phyloP scores from a whole-genome alignment of 2,797 vertebrate species.

The Sylvilagus floridanus region DNA sequence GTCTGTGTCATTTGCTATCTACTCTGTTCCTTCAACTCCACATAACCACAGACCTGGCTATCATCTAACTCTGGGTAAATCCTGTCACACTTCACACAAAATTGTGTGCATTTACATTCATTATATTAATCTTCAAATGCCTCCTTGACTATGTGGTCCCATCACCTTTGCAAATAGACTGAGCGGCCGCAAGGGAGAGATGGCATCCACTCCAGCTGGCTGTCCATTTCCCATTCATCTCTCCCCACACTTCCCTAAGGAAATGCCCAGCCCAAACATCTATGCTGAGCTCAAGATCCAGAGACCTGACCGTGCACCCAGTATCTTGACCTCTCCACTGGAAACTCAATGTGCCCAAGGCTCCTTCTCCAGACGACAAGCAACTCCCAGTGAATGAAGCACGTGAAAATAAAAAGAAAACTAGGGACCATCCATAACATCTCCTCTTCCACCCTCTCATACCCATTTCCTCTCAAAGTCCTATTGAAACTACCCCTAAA shows the following conservation, averaged over 20 bases:
- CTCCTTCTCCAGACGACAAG: background rate
- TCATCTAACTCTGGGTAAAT: background rate
- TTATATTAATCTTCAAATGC: constrained; percentile 6
- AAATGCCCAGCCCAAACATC: background rate
- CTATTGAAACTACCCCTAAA: background rate
- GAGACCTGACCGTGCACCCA: background rate
- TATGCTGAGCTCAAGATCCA: constrained; percentile 7
- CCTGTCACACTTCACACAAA: background rate
- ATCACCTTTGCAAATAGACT: background rate
- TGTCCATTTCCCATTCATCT: background rate
- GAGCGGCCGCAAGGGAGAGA: background rate
- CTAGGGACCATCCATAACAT: background rate
- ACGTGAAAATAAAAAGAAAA: background rate
- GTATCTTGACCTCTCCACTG: background rate
- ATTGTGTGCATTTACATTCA: background rate
- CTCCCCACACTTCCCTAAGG: background rate
- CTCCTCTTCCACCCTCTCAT: background rate
- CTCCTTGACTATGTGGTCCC: background rate
- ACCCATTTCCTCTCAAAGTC: background rate
- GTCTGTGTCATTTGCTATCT: background rate
- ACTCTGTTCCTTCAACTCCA: background rate
- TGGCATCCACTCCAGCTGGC: background rate
- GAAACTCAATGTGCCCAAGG: background rate
- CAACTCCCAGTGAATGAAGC: background rate
- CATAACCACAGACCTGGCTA: background rate